Evolutionary conservation across 2,888 invertebrate species (phyloP).

Genomic region (Caenorhabditis macrosperma): DNA sequence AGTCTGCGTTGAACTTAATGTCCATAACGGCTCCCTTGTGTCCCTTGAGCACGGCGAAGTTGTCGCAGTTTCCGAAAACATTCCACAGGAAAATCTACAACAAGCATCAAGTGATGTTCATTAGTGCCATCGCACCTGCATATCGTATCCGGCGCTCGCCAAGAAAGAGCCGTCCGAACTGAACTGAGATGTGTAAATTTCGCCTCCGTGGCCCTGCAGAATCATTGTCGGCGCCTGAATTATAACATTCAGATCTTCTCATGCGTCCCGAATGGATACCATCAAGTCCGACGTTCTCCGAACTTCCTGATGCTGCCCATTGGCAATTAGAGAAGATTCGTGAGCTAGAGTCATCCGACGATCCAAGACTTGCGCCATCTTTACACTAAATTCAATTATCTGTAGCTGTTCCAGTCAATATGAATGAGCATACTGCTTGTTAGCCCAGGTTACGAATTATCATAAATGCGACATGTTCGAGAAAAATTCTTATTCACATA

Average conservation of each 20-base stretch:
- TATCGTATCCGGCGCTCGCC: conserved; percentile 94
- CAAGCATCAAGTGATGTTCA: neutral
- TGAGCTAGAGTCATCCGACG: neutral
- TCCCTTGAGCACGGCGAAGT: conserved; percentile 92
- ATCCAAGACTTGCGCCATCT: neutral
- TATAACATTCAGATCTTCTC: neutral
- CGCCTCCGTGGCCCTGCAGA: conserved; percentile 94
- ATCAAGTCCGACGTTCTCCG: conserved; percentile 31
- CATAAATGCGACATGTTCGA: too few relatives aligned
- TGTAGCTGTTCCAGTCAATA: too few relatives aligned
- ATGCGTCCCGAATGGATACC: too few relatives aligned
- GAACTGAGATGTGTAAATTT: conserved; percentile 93
- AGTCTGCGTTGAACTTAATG: conserved; percentile 83
- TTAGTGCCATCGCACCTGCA: too few relatives aligned
- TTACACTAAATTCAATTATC: too few relatives aligned
- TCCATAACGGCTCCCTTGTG: conserved; percentile 97
- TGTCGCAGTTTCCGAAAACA: conserved; percentile 97
- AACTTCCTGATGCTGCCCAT: neutral
- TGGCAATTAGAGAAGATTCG: neutral
- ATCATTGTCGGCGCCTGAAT: conserved; percentile 69
- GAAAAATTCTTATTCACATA: too few relatives aligned
- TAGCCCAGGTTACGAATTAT: too few relatives aligned
- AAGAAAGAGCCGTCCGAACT: conserved; percentile 96
- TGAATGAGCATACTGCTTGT: too few relatives aligned
- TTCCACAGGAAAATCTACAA: conserved; percentile 87